Percentiles rank a stretch among this genome's conserved stretches.
phyloP scores from a whole-genome alignment of 2,888 invertebrate genomes.

The Sericinus montela region DNA sequence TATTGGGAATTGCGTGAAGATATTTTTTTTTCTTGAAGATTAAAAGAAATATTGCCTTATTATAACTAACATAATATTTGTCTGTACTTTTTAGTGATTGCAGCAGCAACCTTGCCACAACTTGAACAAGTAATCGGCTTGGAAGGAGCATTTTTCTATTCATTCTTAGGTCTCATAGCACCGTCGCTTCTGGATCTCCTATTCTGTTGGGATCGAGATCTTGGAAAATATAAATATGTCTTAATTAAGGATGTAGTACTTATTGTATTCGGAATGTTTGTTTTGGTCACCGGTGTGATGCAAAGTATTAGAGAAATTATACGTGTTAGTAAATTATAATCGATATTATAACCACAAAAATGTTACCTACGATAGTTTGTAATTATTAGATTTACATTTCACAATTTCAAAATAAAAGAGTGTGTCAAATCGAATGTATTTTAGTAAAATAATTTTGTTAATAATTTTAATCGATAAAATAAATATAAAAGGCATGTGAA shows the following conservation, averaged over 20 bases:
- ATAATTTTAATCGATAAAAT: no score
- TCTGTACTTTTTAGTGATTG: conserved; percentile 47
- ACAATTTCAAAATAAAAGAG: no score
- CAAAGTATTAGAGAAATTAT: conserved; percentile 69
- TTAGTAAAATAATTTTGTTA: no score
- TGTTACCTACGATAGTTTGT: no score
- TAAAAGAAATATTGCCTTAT: no score
- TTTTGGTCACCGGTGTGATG: conserved; percentile 82
- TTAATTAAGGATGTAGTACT: conserved; percentile 83
- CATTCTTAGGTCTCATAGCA: conserved; percentile 85
- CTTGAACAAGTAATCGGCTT: conserved; percentile 71
- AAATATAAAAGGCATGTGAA: no score
- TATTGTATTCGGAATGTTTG: conserved; percentile 81
- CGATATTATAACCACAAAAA: background rate
- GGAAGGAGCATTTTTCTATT: conserved; percentile 81
- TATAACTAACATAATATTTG: background rate
- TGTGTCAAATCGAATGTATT: no score
- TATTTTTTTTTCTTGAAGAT: no score
- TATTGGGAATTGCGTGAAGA: no score
- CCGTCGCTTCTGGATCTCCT: conserved; percentile 87
- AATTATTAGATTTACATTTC: no score
- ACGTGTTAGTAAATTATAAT: conserved; percentile 30
- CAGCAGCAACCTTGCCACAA: conserved; percentile 59
- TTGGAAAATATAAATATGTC: conserved; percentile 84
- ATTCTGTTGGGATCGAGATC: conserved; percentile 82